Evolutionary conservation across 2,888 invertebrate species (phyloP).

Genomic region (Acanthopleura granulata): DNA sequence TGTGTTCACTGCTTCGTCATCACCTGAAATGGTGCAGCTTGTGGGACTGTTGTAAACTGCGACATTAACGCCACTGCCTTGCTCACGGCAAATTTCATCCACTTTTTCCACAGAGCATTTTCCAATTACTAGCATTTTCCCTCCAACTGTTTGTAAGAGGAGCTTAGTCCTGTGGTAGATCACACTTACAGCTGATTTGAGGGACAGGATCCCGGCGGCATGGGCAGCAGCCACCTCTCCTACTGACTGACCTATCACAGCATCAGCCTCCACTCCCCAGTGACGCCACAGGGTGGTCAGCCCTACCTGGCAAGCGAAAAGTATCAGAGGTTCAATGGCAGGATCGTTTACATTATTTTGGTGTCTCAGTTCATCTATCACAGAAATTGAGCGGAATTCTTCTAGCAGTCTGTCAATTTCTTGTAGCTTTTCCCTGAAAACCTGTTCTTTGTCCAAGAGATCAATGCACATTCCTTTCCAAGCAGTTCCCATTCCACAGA

Average conservation of each 20-base stretch:
- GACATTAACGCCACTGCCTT: slow-evolving; percentile 27
- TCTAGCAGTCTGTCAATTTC: slow-evolving; percentile 36
- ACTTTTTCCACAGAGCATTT: slow-evolving; percentile 31
- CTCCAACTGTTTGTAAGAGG: slow-evolving; percentile 37
- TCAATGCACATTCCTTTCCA: slow-evolving; percentile 55
- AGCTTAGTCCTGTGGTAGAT: slow-evolving; percentile 44
- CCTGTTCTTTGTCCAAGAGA: slow-evolving; percentile 31
- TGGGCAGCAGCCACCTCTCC: slow-evolving; percentile 51
- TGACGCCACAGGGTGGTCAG: slow-evolving; percentile 34
- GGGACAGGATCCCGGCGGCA: slow-evolving; percentile 34
- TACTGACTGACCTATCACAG: slow-evolving; percentile 46
- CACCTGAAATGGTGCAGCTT: slow-evolving; percentile 45
- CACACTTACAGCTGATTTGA: slow-evolving; percentile 44
- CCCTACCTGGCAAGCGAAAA: slow-evolving; percentile 46
- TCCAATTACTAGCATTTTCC: slow-evolving; percentile 45
- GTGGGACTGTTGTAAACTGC: slow-evolving; percentile 39
- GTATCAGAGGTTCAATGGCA: slow-evolving; percentile 40
- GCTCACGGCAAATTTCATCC: slow-evolving; percentile 23
- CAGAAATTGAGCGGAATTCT: slow-evolving; percentile 33
- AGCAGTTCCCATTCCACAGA: slow-evolving; percentile 54
- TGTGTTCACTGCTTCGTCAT: slow-evolving; percentile 30
- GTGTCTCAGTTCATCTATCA: slow-evolving; percentile 31
- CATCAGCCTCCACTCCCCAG: slow-evolving; percentile 36
- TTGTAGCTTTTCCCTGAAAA: slow-evolving; percentile 38
- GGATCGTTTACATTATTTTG: slow-evolving; percentile 36